A percentile compares a stretch with the other conserved stretches of the same genome.
These are phyloP conservation scores for Hypena proboscidalis DNA, from an alignment of 2,888 invertebrate species.

Conservation along the genomic window DNA sequence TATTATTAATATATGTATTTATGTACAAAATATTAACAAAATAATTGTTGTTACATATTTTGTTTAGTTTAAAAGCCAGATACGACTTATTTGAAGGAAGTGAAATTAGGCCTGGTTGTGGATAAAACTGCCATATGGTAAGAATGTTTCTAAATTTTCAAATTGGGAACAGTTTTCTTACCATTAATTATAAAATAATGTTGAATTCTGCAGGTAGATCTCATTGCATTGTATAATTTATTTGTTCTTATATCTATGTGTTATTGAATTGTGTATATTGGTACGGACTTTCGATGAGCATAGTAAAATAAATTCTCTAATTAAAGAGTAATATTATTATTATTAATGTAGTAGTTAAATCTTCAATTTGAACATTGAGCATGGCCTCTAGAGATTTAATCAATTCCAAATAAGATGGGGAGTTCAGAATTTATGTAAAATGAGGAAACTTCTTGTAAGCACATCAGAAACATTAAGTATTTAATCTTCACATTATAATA, in stretches of 20 bases:
- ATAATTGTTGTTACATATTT: conserved; percentile 4
- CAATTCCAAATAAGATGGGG: conserved; percentile 18
- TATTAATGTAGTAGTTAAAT: conserved; percentile 42
- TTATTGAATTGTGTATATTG: conserved; percentile 46
- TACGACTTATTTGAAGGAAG: conserved; percentile 26
- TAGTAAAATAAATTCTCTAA: conserved; percentile 44
- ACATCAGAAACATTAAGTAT: conserved; percentile 9
- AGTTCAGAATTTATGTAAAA: conserved; percentile 1
- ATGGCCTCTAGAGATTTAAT: conserved; percentile 24
- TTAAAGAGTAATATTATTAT: conserved; percentile 40
- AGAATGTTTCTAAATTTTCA: conserved; percentile 17
- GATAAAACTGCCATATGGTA: conserved; percentile 34
- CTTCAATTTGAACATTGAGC: conserved; percentile 33
- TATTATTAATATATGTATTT: conserved; percentile 12
- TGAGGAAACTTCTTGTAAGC: conserved; percentile 16
- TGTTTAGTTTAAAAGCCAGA: conserved; percentile 24
- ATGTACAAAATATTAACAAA: conserved; percentile 20
- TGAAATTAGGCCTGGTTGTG: conserved; percentile 21
- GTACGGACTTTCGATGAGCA: conserved; percentile 37
- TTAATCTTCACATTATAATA: conserved; percentile 18
- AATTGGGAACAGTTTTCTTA: conserved; percentile 27
- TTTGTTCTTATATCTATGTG: conserved; percentile 44
- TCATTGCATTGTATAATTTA: conserved; percentile 50
- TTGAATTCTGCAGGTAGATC: conserved; percentile 44
- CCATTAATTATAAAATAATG: conserved; percentile 30